A percentile compares a stretch with the other conserved stretches of the same genome.
Conservation (phyloP, 2,797 vertebrate species). For the Heteromormyrus szaboi region DNA sequence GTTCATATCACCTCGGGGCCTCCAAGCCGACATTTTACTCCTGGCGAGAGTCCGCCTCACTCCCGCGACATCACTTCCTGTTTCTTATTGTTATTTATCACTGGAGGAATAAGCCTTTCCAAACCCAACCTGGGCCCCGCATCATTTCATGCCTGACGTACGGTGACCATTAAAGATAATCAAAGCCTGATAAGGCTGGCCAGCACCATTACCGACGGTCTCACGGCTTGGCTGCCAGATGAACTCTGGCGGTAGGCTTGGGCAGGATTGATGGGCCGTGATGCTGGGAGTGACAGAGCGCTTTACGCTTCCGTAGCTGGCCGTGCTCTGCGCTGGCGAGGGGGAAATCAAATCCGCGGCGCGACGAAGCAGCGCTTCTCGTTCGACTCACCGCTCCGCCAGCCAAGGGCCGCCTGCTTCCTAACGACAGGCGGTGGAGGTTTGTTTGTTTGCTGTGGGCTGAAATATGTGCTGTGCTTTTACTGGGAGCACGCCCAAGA, state of each 20-base stretch:
- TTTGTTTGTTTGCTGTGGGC: not conserved
- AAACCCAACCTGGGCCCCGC: constrained; percentile 1
- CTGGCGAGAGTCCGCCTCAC: not conserved
- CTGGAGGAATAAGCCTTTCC: constrained; percentile 28
- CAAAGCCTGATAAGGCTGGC: constrained; percentile 41
- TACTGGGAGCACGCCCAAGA: not conserved
- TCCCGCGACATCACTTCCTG: constrained; percentile 7
- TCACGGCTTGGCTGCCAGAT: constrained; percentile 39
- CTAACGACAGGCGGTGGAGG: not conserved
- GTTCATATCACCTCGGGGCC: not conserved
- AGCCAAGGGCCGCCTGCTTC: not conserved
- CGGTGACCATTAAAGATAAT: constrained; percentile 44
- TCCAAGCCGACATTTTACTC: not conserved
- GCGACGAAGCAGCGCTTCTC: not conserved
- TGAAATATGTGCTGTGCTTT: not conserved
- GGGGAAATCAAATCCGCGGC: constrained; percentile 20
- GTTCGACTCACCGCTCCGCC: not conserved
- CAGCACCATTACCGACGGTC: constrained; percentile 40
- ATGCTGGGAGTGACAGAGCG: constrained; percentile 33
- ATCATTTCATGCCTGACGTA: constrained; percentile 36
- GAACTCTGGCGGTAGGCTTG: constrained; percentile 38
- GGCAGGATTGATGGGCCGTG: constrained; percentile 42
- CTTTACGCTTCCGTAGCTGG: constrained; percentile 14
- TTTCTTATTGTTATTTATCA: constrained; percentile 33
- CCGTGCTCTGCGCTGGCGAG: not conserved